Base-by-base conservation (phyloP, 2,888 invertebrate genomes). In the Hedya salicella region DNA sequence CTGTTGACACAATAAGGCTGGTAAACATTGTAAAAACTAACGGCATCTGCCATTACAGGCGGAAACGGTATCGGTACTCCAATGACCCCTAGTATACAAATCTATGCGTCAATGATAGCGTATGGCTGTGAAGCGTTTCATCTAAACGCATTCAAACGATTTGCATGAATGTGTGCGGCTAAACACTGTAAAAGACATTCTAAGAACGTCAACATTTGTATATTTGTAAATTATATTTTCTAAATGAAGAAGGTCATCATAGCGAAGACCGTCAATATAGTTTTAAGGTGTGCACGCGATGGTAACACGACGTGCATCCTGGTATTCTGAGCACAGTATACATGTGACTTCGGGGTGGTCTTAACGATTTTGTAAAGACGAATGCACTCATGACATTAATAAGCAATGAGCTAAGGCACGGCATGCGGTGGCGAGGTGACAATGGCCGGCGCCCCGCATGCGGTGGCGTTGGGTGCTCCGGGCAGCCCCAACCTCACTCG, bases 381-480 rank as follows among this genome's bases (percentile, higher is more conserved):
- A 36, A 52, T 21, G 16, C 46, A 40, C 44, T 5, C n/a, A 13
- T 16, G 19, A 25, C 46, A 48, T 40, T 19, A 56, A 16, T 44
- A 66, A 68, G 59, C 36, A 53, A 32, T 50, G n/a, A 32, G 42
- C 30, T 5, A 1, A 11, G 17, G 21, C 36, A 17, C 13, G 40
- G 53, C 21, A 56, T 54, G 50, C 48, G 30, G 57, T 30, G 36
- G 42, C 68, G 62, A 63, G 61, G 69, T 46, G 85, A 85, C 86
- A 83, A 82, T 79, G 82, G 82, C 82, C 82, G 73, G 70, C 73
- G 76, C 72, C 69, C 73, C 50, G 44, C 67, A 72, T 72, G 79
- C 71, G 56, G 80, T 73, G 79, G 77, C 77, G 74, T 77, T 68
- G 74, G 74, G 77, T 69, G 73, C 73, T 68, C 75, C 75, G 78